Conservation (phyloP, 2,888 invertebrate species). For the Balanococcus diminutus region DNA sequence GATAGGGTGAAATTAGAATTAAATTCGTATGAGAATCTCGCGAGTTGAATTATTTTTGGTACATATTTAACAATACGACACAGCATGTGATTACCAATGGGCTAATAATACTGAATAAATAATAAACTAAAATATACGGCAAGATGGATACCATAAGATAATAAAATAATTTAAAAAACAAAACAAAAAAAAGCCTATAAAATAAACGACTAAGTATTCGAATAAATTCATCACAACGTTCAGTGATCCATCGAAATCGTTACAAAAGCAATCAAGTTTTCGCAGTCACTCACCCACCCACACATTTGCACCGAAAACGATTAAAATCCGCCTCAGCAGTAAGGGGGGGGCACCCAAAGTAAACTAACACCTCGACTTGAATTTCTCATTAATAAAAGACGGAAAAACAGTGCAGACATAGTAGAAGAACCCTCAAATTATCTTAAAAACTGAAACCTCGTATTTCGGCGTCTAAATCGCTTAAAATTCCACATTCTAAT, state of each 20-base stretch:
- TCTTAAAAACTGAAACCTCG: neutral
- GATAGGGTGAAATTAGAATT: neutral
- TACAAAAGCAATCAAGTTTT: constrained; percentile 23
- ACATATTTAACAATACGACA: neutral
- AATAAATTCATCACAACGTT: constrained; percentile 17
- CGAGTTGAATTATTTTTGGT: neutral
- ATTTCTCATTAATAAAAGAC: neutral
- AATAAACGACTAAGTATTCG: constrained; percentile 16
- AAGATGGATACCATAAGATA: neutral
- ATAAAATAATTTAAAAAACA: constrained; percentile 35
- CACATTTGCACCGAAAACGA: neutral
- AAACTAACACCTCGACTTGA: neutral
- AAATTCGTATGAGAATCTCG: neutral
- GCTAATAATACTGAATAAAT: constrained; percentile 30
- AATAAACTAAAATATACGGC: constrained; percentile 35
- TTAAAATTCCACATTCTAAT: neutral
- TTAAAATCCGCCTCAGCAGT: constrained; percentile 21
- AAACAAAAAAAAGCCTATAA: neutral
- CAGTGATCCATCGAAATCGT: neutral
- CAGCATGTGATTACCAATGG: constrained; percentile 6
- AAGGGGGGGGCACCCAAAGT: neutral
- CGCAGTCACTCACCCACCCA: neutral
- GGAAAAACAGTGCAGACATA: neutral
- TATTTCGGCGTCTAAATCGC: neutral
- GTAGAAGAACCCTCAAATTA: neutral